Conservation (phyloP, 2,113 vertebrate genomes). For the Dascyllus trimaculatus region DNA sequence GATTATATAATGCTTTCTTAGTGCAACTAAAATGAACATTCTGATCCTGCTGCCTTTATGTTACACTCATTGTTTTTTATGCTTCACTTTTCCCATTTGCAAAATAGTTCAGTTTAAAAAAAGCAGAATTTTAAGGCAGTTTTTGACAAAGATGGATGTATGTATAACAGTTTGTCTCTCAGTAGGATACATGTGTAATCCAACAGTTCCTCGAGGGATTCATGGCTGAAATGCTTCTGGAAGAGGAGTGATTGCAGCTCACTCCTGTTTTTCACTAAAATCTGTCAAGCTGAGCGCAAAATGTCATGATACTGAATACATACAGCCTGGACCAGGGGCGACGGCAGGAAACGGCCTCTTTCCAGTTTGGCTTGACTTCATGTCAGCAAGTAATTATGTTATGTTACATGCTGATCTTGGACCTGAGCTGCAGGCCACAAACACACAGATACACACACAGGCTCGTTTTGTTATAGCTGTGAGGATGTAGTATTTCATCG, state of each 20-base stretch:
- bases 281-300: conserved; percentile 32
- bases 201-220: conserved; percentile 27
- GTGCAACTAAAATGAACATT: background rate
- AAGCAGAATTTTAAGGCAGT: background rate
- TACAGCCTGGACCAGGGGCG: conserved; percentile 1
- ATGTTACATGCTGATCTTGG: conserved; percentile 36
- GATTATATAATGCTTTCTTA: background rate
- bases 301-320: conserved; percentile 27
- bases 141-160: conserved; percentile 42
- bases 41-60: background rate
- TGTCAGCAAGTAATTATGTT: conserved; percentile 36
- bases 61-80: background rate
- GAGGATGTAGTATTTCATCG: no score
- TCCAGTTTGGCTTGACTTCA: conserved; percentile 38
- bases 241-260: conserved; percentile 3
- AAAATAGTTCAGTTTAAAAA: conserved; percentile 17
- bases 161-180: conserved; percentile 10
- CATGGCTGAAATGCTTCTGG: conserved; percentile 6
- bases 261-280: conserved; percentile 12
- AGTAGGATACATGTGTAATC: conserved; percentile 13
- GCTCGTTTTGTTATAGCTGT: background rate
- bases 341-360: conserved; percentile 28
- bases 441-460: background rate
- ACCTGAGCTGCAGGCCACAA: conserved; percentile 6
- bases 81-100: background rate